Base-by-base conservation (phyloP, 92 coral and sea anemone species). In the Actinernus sp. region DNA sequence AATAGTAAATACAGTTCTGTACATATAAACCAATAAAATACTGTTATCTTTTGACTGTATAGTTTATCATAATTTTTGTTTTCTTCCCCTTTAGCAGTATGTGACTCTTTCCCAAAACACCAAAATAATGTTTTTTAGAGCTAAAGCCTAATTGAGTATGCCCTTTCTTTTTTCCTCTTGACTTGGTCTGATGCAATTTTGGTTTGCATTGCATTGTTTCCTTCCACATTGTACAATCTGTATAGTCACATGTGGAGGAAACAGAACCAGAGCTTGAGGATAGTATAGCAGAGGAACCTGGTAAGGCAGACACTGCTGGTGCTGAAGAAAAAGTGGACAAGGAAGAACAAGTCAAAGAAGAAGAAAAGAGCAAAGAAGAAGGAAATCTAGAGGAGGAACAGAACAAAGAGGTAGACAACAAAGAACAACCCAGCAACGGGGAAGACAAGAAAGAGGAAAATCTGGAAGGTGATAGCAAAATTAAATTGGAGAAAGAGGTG, bases 201-300 rank as follows among this genome's bases (percentile, higher is more conserved):
- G 81, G 82, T 43, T 71, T 65, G 88, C 89, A 66, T 73, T 73
- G 77, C 78, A 67, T 45, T 89, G 79, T 77, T 68, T 89, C 76
- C 58, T 63, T 64, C 63, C 82, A 67, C 84, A 55, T 62, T 79
- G 74, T 86, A 68, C 63, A 59, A 70, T 63, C 21, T 70, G 78
- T 40, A 56, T 55, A 70, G 78, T 57, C 56, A 22, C 55, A 53
- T 70, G 67, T 56, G 66, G 92, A 81, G 51, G 61, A 49, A 34
- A 33, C 46, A 19, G 56, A 53, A 31, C 39, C 63, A 48, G 55
- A 48, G 20, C 49, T 39, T 36, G 55, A 60, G 55, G 51, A 66
- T 2, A 67, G 19, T 41, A 36, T 47, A n/a, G 67, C 37, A 49
- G 73, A 49, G 26, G 58, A 41, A 74, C 49, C 65, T 58, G 73